phyloP scores from a whole-genome alignment of 1,140 invertebrate species.

The Rhyzopertha dominica region DNA sequence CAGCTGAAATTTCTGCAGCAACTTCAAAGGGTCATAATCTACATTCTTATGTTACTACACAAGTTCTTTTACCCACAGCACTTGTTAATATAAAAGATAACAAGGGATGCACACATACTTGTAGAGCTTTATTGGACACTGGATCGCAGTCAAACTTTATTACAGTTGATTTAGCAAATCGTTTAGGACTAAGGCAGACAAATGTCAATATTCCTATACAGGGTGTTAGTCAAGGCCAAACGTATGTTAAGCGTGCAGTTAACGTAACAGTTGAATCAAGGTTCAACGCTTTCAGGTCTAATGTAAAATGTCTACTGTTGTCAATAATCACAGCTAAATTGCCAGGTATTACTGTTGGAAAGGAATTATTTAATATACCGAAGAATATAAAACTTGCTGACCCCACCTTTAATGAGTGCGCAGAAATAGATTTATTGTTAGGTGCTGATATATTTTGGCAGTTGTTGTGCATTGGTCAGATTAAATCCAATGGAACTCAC shows the following conservation, averaged over 20 bases:
- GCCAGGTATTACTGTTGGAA: too few relatives aligned
- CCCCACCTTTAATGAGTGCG: conserved; percentile 12
- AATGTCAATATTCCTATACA: too few relatives aligned
- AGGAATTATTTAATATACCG: conserved; percentile 8
- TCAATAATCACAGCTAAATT: conserved; percentile 4
- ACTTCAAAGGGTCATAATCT: too few relatives aligned
- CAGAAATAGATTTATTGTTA: conserved; percentile 16
- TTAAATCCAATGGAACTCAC: conserved; percentile 21
- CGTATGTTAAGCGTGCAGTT: background rate
- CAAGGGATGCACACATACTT: too few relatives aligned
- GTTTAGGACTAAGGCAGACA: too few relatives aligned
- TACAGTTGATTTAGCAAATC: too few relatives aligned
- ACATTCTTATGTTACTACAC: too few relatives aligned
- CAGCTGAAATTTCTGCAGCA: too few relatives aligned
- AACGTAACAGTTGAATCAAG: conserved; percentile 5
- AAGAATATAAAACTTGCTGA: conserved; percentile 20
- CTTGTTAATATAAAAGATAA: too few relatives aligned
- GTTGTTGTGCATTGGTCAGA: conserved; percentile 5
- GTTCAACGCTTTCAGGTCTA: background rate
- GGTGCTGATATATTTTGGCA: conserved; percentile 12
- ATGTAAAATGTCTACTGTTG: conserved; percentile 6
- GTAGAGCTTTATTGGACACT: too few relatives aligned
- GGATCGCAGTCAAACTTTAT: too few relatives aligned
- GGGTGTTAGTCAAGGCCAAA: background rate
- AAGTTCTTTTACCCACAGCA: too few relatives aligned